These are phyloP conservation scores for Anastatus disparis DNA, from an alignment of 1,140 invertebrate genomes.

Conservation along the genomic window DNA sequence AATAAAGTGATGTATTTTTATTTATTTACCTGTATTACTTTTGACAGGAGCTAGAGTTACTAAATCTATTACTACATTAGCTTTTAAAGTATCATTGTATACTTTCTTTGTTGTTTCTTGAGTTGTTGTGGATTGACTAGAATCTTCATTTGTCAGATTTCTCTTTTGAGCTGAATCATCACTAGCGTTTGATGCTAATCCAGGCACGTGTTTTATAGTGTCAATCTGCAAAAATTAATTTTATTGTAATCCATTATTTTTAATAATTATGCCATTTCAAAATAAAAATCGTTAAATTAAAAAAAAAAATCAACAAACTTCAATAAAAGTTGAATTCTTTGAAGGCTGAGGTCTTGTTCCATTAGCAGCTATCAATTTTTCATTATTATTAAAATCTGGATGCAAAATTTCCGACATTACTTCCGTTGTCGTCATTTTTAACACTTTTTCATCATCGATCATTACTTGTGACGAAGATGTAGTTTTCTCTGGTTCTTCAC, in stretches of 20 bases:
- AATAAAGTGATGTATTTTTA: too few species aligned
- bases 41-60: slow-evolving; percentile 59
- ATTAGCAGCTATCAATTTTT: slow-evolving; percentile 42
- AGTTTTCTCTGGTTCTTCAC: slow-evolving; percentile 15
- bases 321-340: slow-evolving; percentile 59
- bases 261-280: too few species aligned
- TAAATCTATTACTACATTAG: slow-evolving; percentile 55
- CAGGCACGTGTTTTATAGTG: slow-evolving; percentile 54
- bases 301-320: slow-evolving; percentile 29
- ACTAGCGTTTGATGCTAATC: slow-evolving; percentile 39
- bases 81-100: slow-evolving; percentile 60
- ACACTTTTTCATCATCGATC: slow-evolving; percentile 42
- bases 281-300: neutral
- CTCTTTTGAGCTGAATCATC: slow-evolving; percentile 18
- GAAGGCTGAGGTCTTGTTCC: slow-evolving; percentile 2
- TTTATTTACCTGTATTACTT: slow-evolving; percentile 55
- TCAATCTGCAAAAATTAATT: slow-evolving; percentile 44
- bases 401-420: slow-evolving; percentile 47
- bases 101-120: slow-evolving; percentile 45
- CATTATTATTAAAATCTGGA: slow-evolving; percentile 42
- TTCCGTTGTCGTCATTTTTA: slow-evolving; percentile 47
- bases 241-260: neutral
- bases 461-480: slow-evolving; percentile 35
- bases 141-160: slow-evolving; percentile 31
- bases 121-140: slow-evolving; percentile 19